These are phyloP conservation scores for Arctocebus calabarensis DNA, from an alignment of 2,797 vertebrate species.

Conservation along the genomic window DNA sequence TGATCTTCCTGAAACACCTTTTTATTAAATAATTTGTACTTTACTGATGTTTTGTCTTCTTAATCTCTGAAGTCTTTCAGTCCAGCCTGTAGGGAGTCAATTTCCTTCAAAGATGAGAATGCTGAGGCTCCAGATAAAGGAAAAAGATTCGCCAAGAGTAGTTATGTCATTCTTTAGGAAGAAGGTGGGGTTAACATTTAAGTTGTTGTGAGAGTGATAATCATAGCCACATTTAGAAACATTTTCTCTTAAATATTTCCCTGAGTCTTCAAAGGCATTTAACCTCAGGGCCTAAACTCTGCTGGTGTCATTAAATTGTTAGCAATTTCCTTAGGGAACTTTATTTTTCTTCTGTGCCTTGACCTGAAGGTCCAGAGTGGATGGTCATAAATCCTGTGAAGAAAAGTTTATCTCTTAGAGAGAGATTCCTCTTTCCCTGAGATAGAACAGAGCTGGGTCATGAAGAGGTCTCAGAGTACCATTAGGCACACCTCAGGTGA, in stretches of 20 bases:
- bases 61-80: constrained; percentile 1
- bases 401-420: constrained; percentile 28
- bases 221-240: background rate
- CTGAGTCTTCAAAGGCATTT: constrained; percentile 59
- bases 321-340: background rate
- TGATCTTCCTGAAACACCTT: background rate
- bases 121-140: background rate
- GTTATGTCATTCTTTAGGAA: background rate
- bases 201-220: background rate
- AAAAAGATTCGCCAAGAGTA: background rate
- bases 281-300: background rate
- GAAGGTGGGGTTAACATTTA: background rate
- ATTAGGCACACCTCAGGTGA: background rate
- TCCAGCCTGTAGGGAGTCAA: background rate
- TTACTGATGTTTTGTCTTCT: constrained; percentile 53
- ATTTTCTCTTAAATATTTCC: background rate
- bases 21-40: constrained; percentile 16
- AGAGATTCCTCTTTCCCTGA: background rate
- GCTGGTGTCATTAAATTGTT: constrained; percentile 53
- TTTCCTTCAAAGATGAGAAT: background rate
- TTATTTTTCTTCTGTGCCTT: constrained; percentile 22
- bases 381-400: constrained; percentile 42
- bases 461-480: background rate
- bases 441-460: constrained; percentile 35
- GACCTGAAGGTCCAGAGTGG: constrained; percentile 14